These are phyloP conservation scores for Gallinago nigripennis DNA, from an alignment of 2,797 vertebrate species.

Conservation along the genomic window DNA sequence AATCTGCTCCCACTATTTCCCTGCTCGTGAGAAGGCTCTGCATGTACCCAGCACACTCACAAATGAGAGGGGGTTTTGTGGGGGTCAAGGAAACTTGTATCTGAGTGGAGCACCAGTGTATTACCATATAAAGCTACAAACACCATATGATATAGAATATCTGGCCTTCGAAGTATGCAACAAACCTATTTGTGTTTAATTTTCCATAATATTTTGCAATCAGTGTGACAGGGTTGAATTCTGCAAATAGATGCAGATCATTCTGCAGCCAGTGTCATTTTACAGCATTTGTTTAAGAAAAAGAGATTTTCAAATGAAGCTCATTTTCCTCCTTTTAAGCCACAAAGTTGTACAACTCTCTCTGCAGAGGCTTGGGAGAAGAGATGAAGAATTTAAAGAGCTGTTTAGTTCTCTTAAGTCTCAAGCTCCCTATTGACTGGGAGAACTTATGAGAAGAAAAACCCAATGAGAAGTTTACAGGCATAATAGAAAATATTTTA, in stretches of 20 bases:
- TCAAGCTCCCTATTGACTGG: background rate
- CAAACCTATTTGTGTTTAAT: background rate
- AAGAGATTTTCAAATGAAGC: background rate
- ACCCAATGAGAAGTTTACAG: background rate
- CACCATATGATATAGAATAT: background rate
- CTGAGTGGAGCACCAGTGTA: background rate
- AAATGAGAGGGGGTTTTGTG: background rate
- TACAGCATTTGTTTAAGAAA: background rate
- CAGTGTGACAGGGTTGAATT: background rate
- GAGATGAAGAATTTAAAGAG: background rate
- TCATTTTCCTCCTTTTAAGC: background rate
- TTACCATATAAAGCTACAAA: background rate
- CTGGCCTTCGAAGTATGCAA: background rate
- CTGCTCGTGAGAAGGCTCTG: rapidly evolving
- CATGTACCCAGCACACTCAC: background rate
- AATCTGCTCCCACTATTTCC: background rate
- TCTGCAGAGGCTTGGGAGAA: background rate
- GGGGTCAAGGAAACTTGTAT: background rate
- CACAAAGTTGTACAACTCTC: background rate
- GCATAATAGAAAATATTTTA: background rate
- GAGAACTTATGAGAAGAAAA: background rate
- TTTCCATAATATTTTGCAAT: background rate
- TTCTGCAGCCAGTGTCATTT: background rate
- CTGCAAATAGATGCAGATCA: background rate
- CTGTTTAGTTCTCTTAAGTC: background rate